Evolutionary conservation across 2,888 invertebrate species (phyloP).

Genomic region (Candidula unifasciata): DNA sequence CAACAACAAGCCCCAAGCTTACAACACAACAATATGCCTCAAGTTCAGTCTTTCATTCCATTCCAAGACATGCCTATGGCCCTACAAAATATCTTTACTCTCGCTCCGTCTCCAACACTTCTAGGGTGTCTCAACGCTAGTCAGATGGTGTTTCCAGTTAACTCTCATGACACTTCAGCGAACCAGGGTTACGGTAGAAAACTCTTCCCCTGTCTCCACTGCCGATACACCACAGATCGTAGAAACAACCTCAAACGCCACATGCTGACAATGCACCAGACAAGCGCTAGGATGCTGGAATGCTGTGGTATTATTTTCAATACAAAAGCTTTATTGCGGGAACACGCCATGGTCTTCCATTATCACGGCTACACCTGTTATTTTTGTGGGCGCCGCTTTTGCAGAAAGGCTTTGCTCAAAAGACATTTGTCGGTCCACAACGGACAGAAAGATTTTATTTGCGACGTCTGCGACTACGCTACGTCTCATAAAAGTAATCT

Average conservation of each 20-base stretch:
- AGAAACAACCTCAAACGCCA: constrained; percentile 78
- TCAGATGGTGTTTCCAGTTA: constrained; percentile 29
- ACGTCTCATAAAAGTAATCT: constrained; percentile 79
- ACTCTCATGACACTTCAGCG: neutral
- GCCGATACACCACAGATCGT: constrained; percentile 77
- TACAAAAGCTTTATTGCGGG: constrained; percentile 78
- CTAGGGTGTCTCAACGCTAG: constrained; percentile 35
- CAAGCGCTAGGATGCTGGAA: constrained; percentile 74
- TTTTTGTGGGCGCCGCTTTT: constrained; percentile 78
- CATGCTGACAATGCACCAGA: constrained; percentile 79
- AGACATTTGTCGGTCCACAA: constrained; percentile 79
- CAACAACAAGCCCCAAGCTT: neutral
- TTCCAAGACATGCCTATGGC: neutral
- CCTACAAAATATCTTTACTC: constrained; percentile 30
- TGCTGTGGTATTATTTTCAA: constrained; percentile 78
- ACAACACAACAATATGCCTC: neutral
- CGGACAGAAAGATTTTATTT: constrained; percentile 78
- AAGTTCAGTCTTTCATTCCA: neutral
- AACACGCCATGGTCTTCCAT: constrained; percentile 78
- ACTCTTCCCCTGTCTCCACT: constrained; percentile 74
- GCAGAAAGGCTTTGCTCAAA: constrained; percentile 78
- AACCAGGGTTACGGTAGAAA: constrained; percentile 63
- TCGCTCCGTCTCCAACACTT: constrained; percentile 29
- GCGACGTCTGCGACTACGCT: constrained; percentile 78
- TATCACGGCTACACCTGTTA: constrained; percentile 78